phyloP scores from a whole-genome alignment of 2,888 invertebrate species.

The Amphimallon solstitiale region DNA sequence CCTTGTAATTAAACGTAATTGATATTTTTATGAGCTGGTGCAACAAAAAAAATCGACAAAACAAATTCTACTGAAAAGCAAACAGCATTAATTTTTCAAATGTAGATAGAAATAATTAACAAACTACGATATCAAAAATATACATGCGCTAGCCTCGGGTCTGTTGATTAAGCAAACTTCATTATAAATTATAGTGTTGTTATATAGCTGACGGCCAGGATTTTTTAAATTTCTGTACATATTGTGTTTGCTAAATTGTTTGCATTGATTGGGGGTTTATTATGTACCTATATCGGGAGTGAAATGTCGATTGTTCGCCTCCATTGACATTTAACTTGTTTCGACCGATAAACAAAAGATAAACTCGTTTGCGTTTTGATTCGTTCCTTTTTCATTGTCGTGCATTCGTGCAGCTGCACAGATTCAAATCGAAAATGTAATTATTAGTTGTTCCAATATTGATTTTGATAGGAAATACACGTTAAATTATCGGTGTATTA shows the following conservation, averaged over 20 bases:
- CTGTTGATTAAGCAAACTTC: constrained; percentile 61
- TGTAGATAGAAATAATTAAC: constrained; percentile 41
- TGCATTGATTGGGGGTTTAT: constrained; percentile 44
- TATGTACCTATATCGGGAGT: constrained; percentile 31
- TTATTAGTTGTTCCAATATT: no score
- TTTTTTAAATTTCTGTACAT: constrained; percentile 60
- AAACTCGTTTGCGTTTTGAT: constrained; percentile 18
- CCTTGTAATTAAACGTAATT: no score
- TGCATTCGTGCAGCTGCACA: not conserved
- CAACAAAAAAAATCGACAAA: not conserved
- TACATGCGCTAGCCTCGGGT: constrained; percentile 52
- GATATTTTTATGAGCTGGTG: no score
- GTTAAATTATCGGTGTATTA: no score
- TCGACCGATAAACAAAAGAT: constrained; percentile 29
- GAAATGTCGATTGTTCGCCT: constrained; percentile 28
- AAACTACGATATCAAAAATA: constrained; percentile 55
- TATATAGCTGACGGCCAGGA: constrained; percentile 59
- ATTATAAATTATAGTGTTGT: constrained; percentile 62
- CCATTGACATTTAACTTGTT: constrained; percentile 37
- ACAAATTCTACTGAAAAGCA: constrained; percentile 27
- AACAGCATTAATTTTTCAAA: constrained; percentile 40
- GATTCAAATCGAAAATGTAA: not conserved
- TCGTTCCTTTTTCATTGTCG: constrained; percentile 1
- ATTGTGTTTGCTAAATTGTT: constrained; percentile 50
- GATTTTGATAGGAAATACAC: no score